Conservation (phyloP, 2,797 vertebrate species). For the Gorsachius magnificus region DNA sequence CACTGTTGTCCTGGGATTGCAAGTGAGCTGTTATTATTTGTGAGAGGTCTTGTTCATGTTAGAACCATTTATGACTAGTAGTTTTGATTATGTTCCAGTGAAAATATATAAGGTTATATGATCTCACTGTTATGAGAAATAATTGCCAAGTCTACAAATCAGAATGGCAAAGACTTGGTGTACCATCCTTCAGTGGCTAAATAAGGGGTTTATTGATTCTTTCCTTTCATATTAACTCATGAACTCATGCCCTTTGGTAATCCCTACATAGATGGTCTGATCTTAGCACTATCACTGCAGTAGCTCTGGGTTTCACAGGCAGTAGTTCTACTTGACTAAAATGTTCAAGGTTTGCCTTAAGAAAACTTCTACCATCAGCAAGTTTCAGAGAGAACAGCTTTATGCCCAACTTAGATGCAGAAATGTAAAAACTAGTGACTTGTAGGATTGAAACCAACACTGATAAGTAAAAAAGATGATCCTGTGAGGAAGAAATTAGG, state of each 20-base stretch:
- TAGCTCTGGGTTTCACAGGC: not conserved
- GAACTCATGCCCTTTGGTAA: not conserved
- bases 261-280: not conserved
- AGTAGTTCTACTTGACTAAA: not conserved
- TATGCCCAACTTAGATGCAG: not conserved
- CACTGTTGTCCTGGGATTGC: not conserved
- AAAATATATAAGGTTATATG: not conserved
- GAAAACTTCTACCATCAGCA: not conserved
- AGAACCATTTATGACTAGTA: not conserved
- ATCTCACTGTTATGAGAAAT: not conserved
- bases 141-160: not conserved
- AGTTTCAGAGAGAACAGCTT: not conserved
- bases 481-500: not conserved
- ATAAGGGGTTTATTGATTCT: not conserved
- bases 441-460: not conserved
- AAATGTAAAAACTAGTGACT: not conserved
- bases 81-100: not conserved
- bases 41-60: not conserved
- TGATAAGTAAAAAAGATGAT: not conserved
- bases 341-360: not conserved
- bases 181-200: not conserved
- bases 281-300: not conserved
- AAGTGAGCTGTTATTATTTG: not conserved
- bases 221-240: not conserved
- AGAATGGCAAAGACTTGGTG: not conserved